These are phyloP conservation scores for Meda fulgida DNA, from an alignment of 2,797 vertebrate genomes.

Conservation along the genomic window DNA sequence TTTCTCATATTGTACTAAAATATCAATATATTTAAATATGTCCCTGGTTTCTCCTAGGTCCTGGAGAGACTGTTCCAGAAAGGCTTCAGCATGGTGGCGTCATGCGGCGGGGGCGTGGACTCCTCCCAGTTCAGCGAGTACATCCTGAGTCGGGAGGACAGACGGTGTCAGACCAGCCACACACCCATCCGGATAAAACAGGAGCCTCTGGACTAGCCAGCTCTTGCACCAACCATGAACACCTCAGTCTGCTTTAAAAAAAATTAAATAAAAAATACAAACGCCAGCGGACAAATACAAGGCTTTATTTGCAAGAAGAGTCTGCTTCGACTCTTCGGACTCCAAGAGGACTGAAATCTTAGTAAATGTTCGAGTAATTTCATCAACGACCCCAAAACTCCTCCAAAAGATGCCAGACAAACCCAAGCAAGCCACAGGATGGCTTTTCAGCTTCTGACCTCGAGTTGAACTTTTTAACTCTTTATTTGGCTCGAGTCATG, in stretches of 20 bases:
- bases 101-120: slow-evolving; percentile 96
- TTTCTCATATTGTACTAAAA: not conserved
- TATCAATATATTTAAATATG: not conserved
- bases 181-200: slow-evolving; percentile 98
- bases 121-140: slow-evolving; percentile 99
- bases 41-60: slow-evolving; percentile 36
- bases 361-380: slow-evolving; percentile 33
- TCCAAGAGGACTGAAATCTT: slow-evolving; percentile 38
- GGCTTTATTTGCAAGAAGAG: slow-evolving; percentile 18
- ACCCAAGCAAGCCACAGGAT: not conserved
- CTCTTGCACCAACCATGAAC: slow-evolving; percentile 50
- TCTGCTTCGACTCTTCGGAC: slow-evolving; percentile 3
- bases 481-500: not conserved
- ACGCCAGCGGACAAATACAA: slow-evolving; percentile 32
- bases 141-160: slow-evolving; percentile 94
- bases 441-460: slow-evolving; percentile 7
- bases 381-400: not conserved
- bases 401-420: not conserved
- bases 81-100: slow-evolving; percentile 94
- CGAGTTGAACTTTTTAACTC: not conserved
- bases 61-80: slow-evolving; percentile 97
- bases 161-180: slow-evolving; percentile 88
- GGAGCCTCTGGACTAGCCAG: slow-evolving; percentile 94
- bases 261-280: not conserved
- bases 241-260: slow-evolving; percentile 21